Evolutionary conservation across 1,140 invertebrate species (phyloP).

Genomic region (Littorina saxatilis): DNA sequence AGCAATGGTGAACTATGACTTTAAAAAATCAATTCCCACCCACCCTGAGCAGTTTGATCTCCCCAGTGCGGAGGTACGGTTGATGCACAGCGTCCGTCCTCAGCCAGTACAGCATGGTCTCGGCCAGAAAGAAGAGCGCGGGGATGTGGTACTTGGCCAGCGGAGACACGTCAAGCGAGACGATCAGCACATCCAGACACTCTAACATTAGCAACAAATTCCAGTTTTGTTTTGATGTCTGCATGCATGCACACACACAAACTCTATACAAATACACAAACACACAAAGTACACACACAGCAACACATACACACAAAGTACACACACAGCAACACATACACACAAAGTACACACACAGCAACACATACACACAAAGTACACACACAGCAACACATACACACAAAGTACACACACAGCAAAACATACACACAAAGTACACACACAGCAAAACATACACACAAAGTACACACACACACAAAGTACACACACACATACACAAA

Average conservation of each 20-base stretch:
- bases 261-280: background rate
- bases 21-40: too few relatives aligned
- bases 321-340: too few relatives aligned
- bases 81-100: slow-evolving; percentile 73
- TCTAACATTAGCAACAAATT: slow-evolving; percentile 60
- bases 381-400: too few relatives aligned
- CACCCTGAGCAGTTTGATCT: slow-evolving; percentile 75
- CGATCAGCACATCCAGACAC: slow-evolving; percentile 71
- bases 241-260: background rate
- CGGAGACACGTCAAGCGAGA: slow-evolving; percentile 72
- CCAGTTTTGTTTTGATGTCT: background rate
- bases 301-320: background rate
- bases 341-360: too few relatives aligned
- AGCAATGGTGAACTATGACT: background rate
- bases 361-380: too few relatives aligned
- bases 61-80: slow-evolving; percentile 72
- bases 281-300: background rate
- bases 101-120: slow-evolving; percentile 75
- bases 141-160: slow-evolving; percentile 71
- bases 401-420: too few relatives aligned
- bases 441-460: too few relatives aligned
- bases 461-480: too few relatives aligned
- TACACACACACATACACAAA: too few relatives aligned
- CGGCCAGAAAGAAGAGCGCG: slow-evolving; percentile 74
- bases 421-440: too few relatives aligned